Conservation (phyloP, 2,888 invertebrate genomes). For the Caenorhabditis drosophilae region DNA sequence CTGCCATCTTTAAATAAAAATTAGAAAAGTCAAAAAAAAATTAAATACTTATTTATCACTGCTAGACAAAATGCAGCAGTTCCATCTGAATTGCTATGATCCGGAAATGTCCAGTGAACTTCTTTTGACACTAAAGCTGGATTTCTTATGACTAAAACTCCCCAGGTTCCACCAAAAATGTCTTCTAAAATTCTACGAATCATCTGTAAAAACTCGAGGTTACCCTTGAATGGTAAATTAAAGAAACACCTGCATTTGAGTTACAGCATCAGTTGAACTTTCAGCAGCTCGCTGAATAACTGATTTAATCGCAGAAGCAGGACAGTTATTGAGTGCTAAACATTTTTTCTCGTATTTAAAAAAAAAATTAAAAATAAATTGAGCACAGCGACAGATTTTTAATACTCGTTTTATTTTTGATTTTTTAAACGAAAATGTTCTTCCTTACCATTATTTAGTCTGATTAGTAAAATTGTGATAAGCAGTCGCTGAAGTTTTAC, state of each 20-base stretch:
- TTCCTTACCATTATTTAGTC: too few species aligned
- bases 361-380: too few species aligned
- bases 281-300: constrained; percentile 59
- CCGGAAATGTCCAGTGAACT: constrained; percentile 69
- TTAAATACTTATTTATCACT: constrained; percentile 43
- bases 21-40: background rate
- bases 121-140: constrained; percentile 59
- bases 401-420: too few species aligned
- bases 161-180: constrained; percentile 68
- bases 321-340: constrained; percentile 65
- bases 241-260: constrained; percentile 49
- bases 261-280: constrained; percentile 51
- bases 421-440: too few species aligned
- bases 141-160: constrained; percentile 64
- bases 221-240: background rate
- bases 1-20: constrained; percentile 54
- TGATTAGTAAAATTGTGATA: too few species aligned
- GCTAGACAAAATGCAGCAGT: constrained; percentile 65
- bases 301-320: constrained; percentile 55
- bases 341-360: too few species aligned
- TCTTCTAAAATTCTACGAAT: constrained; percentile 67
- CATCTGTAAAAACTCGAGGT: constrained; percentile 39
- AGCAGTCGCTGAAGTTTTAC: too few species aligned
- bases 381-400: too few species aligned
- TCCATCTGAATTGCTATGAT: constrained; percentile 61